Base-by-base conservation (phyloP, 1,140 invertebrate species). In the Caenorhabditis briggsae region DNA sequence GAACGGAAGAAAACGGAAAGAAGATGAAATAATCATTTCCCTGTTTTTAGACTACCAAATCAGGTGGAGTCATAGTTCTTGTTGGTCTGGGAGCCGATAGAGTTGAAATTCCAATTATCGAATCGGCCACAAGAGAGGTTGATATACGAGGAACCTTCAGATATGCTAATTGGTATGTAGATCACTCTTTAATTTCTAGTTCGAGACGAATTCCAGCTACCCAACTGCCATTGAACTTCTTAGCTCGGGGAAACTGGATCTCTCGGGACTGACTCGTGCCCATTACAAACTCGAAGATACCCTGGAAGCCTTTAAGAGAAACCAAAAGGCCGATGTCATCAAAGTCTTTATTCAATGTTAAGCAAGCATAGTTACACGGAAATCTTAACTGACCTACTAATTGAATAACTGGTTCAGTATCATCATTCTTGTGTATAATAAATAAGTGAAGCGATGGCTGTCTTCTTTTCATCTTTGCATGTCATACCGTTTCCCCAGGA, bases 261-360 rank as follows among this genome's bases (percentile, higher is more conserved):
- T 97, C 0, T 96, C 96, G 90, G 95, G 95, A 5, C 93, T 99
- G 50, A 95, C 98, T 18, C 97, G 97, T 0, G 97, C 98, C 93
- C 95, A 96, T 91, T 99, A 95, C 92, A 94, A 94, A 82, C 93
- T 99, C 1, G 96, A 97, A 90, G 95, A 98, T 82, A 95, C 96
- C 0, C 87, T 95, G 0, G 93, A 97, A 92, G 97, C 97, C 0
- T 98, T 98, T 92, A 95, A 98, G 90, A 95, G 95, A 6, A 95
- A 96, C 18, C 91, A 90, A 61, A 91, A 90, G 65, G 91, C 91
- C 0, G 85, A 88, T 58, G 91, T 90, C 25, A 90, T 93, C 82
- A 93, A 93, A 88, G 89, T 92, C 64, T 92, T 93, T 78, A 92
- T 93, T 33, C 86, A 91, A 86, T 92, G 92, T 64, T 78, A 59